These are phyloP conservation scores for Aromia moschata DNA, from an alignment of 2,888 invertebrate genomes.

Conservation along the genomic window DNA sequence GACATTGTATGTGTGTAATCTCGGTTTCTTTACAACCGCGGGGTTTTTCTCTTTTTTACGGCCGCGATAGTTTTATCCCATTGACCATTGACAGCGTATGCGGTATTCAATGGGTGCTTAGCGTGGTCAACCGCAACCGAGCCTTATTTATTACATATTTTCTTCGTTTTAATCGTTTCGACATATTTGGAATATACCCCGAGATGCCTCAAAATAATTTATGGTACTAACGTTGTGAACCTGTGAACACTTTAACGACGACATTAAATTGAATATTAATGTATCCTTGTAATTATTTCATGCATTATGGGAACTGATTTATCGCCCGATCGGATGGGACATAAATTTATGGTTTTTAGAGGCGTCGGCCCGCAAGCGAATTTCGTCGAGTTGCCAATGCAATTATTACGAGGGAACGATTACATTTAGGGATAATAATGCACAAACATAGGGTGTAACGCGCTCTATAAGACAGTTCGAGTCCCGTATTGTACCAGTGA, in stretches of 20 bases:
- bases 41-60: constrained; percentile 36
- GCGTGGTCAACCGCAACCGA: constrained; percentile 45
- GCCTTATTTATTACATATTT: constrained; percentile 47
- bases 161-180: constrained; percentile 45
- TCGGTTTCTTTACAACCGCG: constrained; percentile 37
- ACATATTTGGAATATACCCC: constrained; percentile 45
- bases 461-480: no score
- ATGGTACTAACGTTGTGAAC: constrained; percentile 31
- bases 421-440: no score
- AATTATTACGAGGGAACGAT: no score
- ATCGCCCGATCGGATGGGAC: constrained; percentile 18
- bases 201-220: constrained; percentile 37
- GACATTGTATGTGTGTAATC: constrained; percentile 35
- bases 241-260: constrained; percentile 33
- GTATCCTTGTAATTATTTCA: constrained; percentile 26
- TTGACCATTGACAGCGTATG: constrained; percentile 44
- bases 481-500: no score
- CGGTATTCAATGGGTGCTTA: constrained; percentile 46
- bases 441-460: no score
- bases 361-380: background rate
- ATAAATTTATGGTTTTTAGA: constrained; percentile 15
- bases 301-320: constrained; percentile 20
- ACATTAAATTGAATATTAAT: constrained; percentile 32
- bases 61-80: constrained; percentile 43
- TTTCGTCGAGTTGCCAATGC: no score